Evolutionary conservation across 2,888 invertebrate genomes (phyloP).

Genomic region (Ferrisia virgata): DNA sequence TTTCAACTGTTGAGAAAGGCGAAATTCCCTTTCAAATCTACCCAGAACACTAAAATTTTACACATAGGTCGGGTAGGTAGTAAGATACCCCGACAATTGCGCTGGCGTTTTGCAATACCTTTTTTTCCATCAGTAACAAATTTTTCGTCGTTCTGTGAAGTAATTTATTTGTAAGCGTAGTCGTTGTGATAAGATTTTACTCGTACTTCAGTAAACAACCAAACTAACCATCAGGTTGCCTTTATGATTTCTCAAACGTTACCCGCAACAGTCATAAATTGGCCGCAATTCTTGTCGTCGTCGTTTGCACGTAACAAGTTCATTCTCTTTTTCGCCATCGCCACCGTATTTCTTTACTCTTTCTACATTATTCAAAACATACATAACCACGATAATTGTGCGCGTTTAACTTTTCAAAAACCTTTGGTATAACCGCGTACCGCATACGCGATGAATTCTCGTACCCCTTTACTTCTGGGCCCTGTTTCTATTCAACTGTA

Average conservation of each 20-base stretch:
- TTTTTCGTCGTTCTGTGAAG: too few relatives aligned
- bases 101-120: too few relatives aligned
- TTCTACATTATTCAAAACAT: constrained; percentile 12
- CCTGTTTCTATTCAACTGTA: too few relatives aligned
- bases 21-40: too few relatives aligned
- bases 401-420: constrained; percentile 4
- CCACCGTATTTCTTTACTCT: neutral
- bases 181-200: too few relatives aligned
- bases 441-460: constrained; percentile 13
- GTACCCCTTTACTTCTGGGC: too few relatives aligned
- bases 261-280: constrained; percentile 17
- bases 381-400: constrained; percentile 9
- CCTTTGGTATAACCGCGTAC: constrained; percentile 2
- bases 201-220: neutral
- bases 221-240: neutral
- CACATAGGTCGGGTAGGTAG: too few relatives aligned
- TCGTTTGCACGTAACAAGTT: constrained; percentile 14
- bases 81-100: too few relatives aligned
- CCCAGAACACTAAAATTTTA: too few relatives aligned
- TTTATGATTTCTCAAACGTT: neutral
- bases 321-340: neutral
- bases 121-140: too few relatives aligned
- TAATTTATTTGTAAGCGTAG: too few relatives aligned
- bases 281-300: neutral
- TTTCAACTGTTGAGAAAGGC: too few relatives aligned